These are phyloP conservation scores for Tapera naevia DNA, from an alignment of 2,797 vertebrate species.

Conservation along the genomic window DNA sequence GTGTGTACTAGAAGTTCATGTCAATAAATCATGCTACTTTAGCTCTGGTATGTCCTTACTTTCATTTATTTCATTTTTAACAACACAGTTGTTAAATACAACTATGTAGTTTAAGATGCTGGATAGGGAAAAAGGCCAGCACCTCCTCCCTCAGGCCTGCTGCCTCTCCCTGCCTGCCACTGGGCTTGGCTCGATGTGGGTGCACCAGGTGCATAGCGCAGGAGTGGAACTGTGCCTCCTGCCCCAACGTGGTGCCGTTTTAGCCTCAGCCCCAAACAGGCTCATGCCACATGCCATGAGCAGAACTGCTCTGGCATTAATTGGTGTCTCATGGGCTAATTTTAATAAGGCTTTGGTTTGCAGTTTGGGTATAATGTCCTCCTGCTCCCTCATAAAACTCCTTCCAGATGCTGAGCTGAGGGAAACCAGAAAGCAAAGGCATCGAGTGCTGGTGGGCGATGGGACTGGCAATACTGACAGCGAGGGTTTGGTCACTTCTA, in stretches of 20 bases:
- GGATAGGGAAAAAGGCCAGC: background rate
- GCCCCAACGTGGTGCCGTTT: rapidly evolving
- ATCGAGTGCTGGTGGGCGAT: rapidly evolving
- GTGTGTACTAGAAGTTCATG: background rate
- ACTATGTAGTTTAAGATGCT: background rate
- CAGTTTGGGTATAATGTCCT: background rate
- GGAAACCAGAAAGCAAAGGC: background rate
- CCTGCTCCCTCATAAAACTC: background rate
- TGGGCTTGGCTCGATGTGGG: rapidly evolving
- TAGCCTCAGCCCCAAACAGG: background rate
- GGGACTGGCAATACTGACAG: background rate
- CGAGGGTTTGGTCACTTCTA: rapidly evolving
- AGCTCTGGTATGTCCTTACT: background rate
- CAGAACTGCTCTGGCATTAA: background rate
- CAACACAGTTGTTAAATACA: background rate
- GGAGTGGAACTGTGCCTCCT: background rate
- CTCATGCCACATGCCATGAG: rapidly evolving
- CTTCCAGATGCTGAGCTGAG: background rate
- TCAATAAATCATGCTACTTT: slow-evolving; percentile 50
- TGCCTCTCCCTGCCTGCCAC: rapidly evolving
- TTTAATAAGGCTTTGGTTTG: background rate
- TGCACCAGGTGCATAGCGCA: rapidly evolving
- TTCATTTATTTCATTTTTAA: background rate
- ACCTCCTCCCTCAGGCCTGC: background rate
- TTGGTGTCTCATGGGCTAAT: background rate